Evolutionary conservation across 2,113 vertebrate species (phyloP), one percentile per base, ranked within the genome.

Genomic region (Balaeniceps rex): DNA sequence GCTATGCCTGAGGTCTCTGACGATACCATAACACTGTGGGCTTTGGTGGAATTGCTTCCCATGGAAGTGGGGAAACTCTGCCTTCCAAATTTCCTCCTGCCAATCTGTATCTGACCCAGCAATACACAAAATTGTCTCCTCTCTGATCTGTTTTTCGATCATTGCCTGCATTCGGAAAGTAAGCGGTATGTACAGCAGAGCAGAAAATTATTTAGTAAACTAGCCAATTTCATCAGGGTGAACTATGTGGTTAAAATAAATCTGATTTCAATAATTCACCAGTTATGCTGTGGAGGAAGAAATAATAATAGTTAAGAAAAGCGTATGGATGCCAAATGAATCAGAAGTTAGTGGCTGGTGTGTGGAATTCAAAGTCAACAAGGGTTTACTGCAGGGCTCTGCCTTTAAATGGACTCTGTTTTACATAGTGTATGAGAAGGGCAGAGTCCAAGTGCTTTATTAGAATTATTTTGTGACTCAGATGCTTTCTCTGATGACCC

Each of bases 171-270:
- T 83, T 88, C 11, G 9, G 60, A 60, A 94, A 85, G 74, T 33
- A 85, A 94, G 82, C 1, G 1, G 10, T 72, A 58, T 21, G n/a
- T 83, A 91, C 72, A 87, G 29, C 49, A 84, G 64, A 91, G 79
- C 86, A 97, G 89, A 82, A 97, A 90, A 93, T 69, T 60, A 64
- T 95, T 90, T 87, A 51, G 74, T 88, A 88, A 78, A 93, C 83
- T 84, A 76, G 47, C 71, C 63, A 76, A 40, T 92, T 91, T 87
- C 17, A 76, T 93, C 66, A 57, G 42, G 89, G 70, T 88, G 55
- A 93, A 47, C 52, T 60, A 57, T 24, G 2, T 66, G 77, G 81
- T 90, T 97, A 88, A 95, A 96, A 96, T 79, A 85, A 82, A 80
- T 60, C 4, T 0, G n/a, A 88, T 93, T 96, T 92, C 86, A 91